Evolutionary conservation across 2,113 vertebrate species (phyloP).

Genomic region (Megaceryle maxima): DNA sequence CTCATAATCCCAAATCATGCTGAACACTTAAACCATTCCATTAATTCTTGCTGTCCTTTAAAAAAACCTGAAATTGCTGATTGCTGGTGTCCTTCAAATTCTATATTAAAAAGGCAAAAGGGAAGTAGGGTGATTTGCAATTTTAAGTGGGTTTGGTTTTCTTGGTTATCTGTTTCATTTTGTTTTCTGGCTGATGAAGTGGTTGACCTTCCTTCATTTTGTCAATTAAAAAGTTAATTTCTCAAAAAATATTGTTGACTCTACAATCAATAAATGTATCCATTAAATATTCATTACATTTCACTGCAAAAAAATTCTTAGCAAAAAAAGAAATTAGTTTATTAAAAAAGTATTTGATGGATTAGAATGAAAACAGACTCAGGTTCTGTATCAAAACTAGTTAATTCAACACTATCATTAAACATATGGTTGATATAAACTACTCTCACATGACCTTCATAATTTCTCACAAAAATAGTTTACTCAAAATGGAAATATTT

Average conservation of each 20-base stretch:
- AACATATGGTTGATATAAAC: neutral
- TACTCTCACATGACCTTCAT: neutral
- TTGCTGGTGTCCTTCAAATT: neutral
- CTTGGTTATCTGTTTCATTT: neutral
- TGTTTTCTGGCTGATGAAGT: neutral
- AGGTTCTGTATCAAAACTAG: neutral
- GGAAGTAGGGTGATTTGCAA: neutral
- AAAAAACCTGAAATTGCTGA: neutral
- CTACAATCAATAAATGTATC: neutral
- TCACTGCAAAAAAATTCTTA: neutral
- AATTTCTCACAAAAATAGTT: neutral
- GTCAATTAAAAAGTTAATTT: neutral
- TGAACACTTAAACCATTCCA: constrained; percentile 20
- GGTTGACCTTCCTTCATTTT: neutral
- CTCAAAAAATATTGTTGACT: neutral
- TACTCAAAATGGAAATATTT: neutral
- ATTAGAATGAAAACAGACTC: neutral
- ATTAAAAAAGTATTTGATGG: neutral
- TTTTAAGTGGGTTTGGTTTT: neutral
- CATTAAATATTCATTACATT: neutral
- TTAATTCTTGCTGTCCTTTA: constrained; percentile 8
- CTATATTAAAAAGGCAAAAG: neutral
- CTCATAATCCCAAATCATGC: constrained; percentile 41
- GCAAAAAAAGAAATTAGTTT: neutral
- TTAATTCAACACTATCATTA: neutral